Evolutionary conservation across 2,888 invertebrate genomes (phyloP), one percentile per base, ranked within the genome.

Genomic region (Drosophila vallismaia): DNA sequence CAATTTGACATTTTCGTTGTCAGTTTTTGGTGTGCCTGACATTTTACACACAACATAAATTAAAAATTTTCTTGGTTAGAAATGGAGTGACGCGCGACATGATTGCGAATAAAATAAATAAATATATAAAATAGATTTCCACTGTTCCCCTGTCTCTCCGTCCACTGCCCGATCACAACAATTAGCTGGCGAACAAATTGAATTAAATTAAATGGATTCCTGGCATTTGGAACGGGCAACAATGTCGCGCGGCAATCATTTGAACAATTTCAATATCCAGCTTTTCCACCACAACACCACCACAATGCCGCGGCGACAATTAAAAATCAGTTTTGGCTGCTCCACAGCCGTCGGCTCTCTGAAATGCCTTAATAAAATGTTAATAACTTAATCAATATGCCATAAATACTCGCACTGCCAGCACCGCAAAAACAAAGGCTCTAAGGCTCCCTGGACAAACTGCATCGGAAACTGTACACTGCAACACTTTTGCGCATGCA

Each of bases 301-400:
- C 9, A 10, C 24, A 19, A 19, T 19, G 8, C 12, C 7, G n/a
- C 40, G 54, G 56, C 57, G 49, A 55, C 71, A 71, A 73, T 72
- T 76, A 76, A 62, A 77, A 73, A 76, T 75, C 72, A 69, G 78
- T 75, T 79, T 81, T 52, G 79, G 72, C 72, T 72, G 78, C 75
- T 68, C 71, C 74, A 74, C 71, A 74, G 76, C 74, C 78, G 59
- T 45, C 76, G 78, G 72, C 66, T 52, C 81, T 74, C 79, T 76
- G 76, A 79, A 75, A 80, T 83, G 85, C 87, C 73, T 85, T 75
- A 87, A 83, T 83, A 72, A 77, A 83, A 87, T 85, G 81, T 79
- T 87, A 85, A 85, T 85, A 80, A 86, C 87, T 85, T 83, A 85
- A 85, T 85, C 86, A 85, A 87, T 85, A 86, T 83, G 87, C 87